phyloP scores from a whole-genome alignment of 2,113 vertebrate species.

The Passer montanus region DNA sequence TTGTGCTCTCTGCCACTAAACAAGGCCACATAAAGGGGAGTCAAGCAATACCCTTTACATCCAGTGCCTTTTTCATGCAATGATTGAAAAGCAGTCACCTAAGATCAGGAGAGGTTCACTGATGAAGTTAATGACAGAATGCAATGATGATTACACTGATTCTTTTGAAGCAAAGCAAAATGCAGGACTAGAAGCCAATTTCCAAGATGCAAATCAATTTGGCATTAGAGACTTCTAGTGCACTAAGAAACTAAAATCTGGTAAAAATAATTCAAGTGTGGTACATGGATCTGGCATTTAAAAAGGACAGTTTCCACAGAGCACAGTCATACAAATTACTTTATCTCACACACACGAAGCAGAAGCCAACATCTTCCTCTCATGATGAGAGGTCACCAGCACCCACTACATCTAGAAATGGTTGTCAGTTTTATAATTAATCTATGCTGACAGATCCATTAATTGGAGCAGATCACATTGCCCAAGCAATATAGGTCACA shows the following conservation, averaged over 20 bases:
- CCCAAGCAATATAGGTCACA: conserved; percentile 19
- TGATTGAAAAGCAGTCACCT: background rate
- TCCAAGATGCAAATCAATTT: background rate
- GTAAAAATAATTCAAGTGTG: background rate
- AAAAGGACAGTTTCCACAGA: background rate
- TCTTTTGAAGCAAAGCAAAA: conserved; percentile 10
- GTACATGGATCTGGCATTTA: background rate
- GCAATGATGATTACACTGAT: background rate
- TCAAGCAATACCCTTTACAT: background rate
- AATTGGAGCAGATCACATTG: conserved; percentile 22
- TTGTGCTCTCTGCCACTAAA: background rate
- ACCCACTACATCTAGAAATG: background rate
- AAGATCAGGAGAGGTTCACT: background rate
- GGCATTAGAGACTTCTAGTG: background rate
- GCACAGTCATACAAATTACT: background rate
- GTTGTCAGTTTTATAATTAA: conserved; percentile 40
- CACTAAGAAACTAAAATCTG: background rate
- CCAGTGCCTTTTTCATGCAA: background rate
- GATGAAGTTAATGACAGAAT: background rate
- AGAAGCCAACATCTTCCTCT: background rate
- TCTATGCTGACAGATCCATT: conserved; percentile 8
- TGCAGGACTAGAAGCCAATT: background rate
- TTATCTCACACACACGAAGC: background rate
- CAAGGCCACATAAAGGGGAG: background rate
- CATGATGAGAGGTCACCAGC: background rate